A percentile compares a stretch with the other conserved stretches of the same genome.
Conservation (phyloP, 2,888 invertebrate genomes). For the Meliscaeva auricollis region DNA sequence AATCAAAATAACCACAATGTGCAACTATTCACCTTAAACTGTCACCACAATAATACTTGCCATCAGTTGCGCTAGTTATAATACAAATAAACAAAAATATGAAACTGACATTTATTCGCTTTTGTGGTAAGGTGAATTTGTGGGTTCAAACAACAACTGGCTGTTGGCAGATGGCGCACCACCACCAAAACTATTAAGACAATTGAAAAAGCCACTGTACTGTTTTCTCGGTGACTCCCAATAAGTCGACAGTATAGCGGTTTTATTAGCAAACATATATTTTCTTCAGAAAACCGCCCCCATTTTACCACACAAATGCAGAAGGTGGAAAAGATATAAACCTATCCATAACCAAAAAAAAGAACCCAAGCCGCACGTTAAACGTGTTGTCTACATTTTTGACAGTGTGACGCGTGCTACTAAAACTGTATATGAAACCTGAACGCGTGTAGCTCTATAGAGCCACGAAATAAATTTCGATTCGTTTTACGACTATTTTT, state of each 20-base stretch:
- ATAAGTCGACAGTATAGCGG: constrained; percentile 13
- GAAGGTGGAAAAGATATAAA: constrained; percentile 23
- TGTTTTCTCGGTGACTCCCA: constrained; percentile 1
- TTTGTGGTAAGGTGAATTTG: constrained; percentile 45
- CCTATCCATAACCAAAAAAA: constrained; percentile 9
- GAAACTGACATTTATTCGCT: constrained; percentile 50
- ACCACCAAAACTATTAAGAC: constrained; percentile 62
- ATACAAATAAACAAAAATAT: constrained; percentile 48
- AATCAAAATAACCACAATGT: not conserved
- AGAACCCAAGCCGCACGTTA: constrained; percentile 3
- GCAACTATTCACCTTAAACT: constrained; percentile 39
- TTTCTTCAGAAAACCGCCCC: constrained; percentile 13
- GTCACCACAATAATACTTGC: constrained; percentile 46
- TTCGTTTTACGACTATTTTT: constrained; percentile 42
- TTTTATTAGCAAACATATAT: constrained; percentile 54
- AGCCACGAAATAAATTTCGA: constrained; percentile 58
- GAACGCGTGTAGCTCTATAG: constrained; percentile 45
- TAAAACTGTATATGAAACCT: constrained; percentile 2
- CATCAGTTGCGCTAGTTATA: constrained; percentile 43
- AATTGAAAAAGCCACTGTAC: constrained; percentile 47
- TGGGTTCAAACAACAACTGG: constrained; percentile 28
- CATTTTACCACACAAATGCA: not conserved
- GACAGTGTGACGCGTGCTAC: constrained; percentile 49
- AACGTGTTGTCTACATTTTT: constrained; percentile 29
- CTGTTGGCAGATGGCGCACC: constrained; percentile 57